Base-by-base conservation (phyloP, 2,113 vertebrate species). In the Chitala chitala region DNA sequence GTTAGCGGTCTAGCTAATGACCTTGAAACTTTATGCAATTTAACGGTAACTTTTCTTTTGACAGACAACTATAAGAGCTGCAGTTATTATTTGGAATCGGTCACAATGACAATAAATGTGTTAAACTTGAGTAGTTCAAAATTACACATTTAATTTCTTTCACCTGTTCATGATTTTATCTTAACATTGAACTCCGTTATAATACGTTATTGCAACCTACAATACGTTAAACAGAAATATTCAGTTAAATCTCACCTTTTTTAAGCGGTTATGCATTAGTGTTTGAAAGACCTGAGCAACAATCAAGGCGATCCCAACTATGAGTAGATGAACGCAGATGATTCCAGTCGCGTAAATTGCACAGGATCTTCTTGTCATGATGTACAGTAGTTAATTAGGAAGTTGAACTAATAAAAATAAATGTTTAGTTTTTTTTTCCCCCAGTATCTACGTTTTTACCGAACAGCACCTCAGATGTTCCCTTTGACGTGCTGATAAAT, bases 231-330 rank as follows among this genome's bases (percentile, higher is more conserved):
- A 8, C 4, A n/a, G 33, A 63, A 63, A 6, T 5, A 3, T 17
- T 15, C 31, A 12, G 24, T 36, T 71, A 64, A 63, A 26, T 15
- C 80, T 89, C 86, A 92, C 91, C 89, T 82, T 82, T 68, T 90
- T 91, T 2, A 92, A 80, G 1, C 87, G 87, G 50, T 89, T 87
- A 31, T 83, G 76, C 71, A 91, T 89, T 0, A 89, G 4, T 0
- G 59, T 84, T 44, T 75, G 83, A 73, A 90, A 88, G 10, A 82
- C 74, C 0, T 87, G 86, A 12, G 51, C 56, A 50, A 80, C 56
- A 1, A 86, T 0, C 17, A 92, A 75, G 1, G 75, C 82, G 46
- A 90, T 83, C 24, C 89, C 89, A 1, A 63, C 22, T 8, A 82
- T 33, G n/a, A 92, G 80, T 77, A 91, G 84, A 56, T 42, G 7